Base-by-base conservation (phyloP, 2,888 invertebrate genomes). In the Fabriciana adippe region DNA sequence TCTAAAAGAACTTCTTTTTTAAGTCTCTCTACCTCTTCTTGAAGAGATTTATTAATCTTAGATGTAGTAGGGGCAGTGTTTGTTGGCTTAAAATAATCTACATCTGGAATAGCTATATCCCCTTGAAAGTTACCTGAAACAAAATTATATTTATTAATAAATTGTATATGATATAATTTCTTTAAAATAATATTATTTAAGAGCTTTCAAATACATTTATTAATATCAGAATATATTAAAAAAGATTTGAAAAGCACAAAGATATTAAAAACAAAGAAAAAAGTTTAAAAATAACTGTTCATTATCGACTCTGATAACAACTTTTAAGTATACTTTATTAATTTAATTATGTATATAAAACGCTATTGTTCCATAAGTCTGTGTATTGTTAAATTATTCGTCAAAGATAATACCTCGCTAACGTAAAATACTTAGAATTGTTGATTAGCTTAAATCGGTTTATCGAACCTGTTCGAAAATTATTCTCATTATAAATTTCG, bases 1-100 rank as follows among this genome's bases (percentile, higher is more conserved):
- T 97, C 97, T 66, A 95, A 92, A 64, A 96, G 93, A 8, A 97
- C 96, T 85, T 97, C 96, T 79, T 97, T 96, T 78, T 96, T 96
- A 77, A 96, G 94, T 80, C 96, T 95, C 81, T 96, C 96, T n/a
- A 97, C 93, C 82, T 97, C 96, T 83, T 96, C 95, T 83, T 96
- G 95, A 68, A 95, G 93, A 31, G 94, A 94, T 80, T 94, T 94
- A 87, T 95, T 95, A 72, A 94, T 93, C 80, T 93, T 93, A 66
- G 93, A 91, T 47, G 90, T 81, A 5, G 91, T 85, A 83, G 87
- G 82, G 0, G 84, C 77, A 60, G 78, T 81, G 3, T 81, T 79
- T 0, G 82, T 76, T 56, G 87, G 83, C 64, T 80, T 92, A 78
- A 82, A 83, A 70, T 86, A 91, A 74, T 93, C 92, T 67, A 87